Evolutionary conservation across 2,888 invertebrate genomes (phyloP).

Genomic region (Andrena dorsata): DNA sequence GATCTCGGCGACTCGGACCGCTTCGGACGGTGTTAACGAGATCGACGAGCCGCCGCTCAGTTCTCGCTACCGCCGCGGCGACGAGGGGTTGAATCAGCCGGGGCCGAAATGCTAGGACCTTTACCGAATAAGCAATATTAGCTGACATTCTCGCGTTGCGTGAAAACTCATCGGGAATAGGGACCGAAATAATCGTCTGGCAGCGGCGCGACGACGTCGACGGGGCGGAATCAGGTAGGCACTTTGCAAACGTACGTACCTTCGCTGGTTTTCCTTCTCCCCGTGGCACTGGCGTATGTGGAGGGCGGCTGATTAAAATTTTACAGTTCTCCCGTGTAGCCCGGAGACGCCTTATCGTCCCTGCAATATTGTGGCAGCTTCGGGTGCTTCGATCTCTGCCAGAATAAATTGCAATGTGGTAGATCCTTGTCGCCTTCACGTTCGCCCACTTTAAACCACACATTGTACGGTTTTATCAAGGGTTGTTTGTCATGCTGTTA

Average conservation of each 20-base stretch:
- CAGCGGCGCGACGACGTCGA: conserved; percentile 9
- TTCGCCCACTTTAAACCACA: background rate
- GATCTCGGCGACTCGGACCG: no score
- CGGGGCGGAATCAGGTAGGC: conserved; percentile 42
- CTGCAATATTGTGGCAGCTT: background rate
- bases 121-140: conserved; percentile 40
- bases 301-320: conserved; percentile 2
- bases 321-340: background rate
- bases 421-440: background rate
- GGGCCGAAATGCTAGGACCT: conserved; percentile 45
- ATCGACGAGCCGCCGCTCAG: background rate
- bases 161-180: conserved; percentile 56
- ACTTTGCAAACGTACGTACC: conserved; percentile 4
- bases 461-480: background rate
- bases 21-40: background rate
- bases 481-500: background rate
- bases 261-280: background rate
- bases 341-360: background rate
- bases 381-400: background rate
- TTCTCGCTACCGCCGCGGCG: background rate
- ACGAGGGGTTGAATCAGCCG: conserved; percentile 41
- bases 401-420: background rate
- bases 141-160: conserved; percentile 63
- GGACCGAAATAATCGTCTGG: background rate
- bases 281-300: background rate